Conservation (phyloP, 2,888 invertebrate species). For the Tenthredo distinguenda region DNA sequence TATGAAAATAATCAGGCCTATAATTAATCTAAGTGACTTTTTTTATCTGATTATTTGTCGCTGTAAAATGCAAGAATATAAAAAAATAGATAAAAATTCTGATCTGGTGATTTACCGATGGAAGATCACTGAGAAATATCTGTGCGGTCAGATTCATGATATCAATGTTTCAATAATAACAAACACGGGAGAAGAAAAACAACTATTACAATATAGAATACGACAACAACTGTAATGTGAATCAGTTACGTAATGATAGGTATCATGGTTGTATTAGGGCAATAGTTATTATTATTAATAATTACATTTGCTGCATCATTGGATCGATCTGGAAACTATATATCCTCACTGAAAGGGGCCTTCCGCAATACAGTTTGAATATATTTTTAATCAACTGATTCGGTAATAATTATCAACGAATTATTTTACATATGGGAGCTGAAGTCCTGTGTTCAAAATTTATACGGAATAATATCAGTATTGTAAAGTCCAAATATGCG, state of each 20-base stretch:
- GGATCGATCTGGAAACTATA: background rate
- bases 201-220: background rate
- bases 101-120: background rate
- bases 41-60: background rate
- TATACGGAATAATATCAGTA: too few species aligned
- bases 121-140: background rate
- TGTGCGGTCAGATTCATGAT: background rate
- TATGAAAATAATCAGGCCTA: background rate
- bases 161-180: background rate
- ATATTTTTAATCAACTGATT: too few species aligned
- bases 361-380: too few species aligned
- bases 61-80: background rate
- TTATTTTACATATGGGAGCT: too few species aligned
- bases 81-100: background rate
- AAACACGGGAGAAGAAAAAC: background rate
- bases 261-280: background rate
- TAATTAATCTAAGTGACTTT: too few species aligned
- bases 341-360: background rate
- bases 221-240: background rate
- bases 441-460: too few species aligned
- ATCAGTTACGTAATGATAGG: background rate
- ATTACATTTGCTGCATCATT: background rate
- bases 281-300: background rate
- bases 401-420: too few species aligned
- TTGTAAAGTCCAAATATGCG: too few species aligned